phyloP scores from a whole-genome alignment of 2,888 invertebrate genomes.

The Biston stratarius region DNA sequence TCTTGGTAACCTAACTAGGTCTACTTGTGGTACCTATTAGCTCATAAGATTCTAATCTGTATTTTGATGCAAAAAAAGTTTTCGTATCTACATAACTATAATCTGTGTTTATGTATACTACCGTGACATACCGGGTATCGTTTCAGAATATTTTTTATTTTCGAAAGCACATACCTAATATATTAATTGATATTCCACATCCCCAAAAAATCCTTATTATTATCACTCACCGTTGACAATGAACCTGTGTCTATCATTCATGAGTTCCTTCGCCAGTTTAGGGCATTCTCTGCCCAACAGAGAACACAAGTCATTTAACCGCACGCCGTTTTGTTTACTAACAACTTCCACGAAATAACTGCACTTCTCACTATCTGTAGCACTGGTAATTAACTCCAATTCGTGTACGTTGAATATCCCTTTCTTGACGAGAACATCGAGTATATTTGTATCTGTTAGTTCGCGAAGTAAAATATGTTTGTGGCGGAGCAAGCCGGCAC shows the following conservation, averaged over 20 bases:
- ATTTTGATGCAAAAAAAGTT: too few relatives aligned
- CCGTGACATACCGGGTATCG: too few relatives aligned
- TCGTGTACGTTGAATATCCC: slow-evolving; percentile 88
- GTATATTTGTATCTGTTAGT: slow-evolving; percentile 87
- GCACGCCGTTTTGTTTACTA: slow-evolving; percentile 87
- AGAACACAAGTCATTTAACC: slow-evolving; percentile 87
- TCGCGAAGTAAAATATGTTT: slow-evolving; percentile 88
- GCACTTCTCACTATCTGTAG: slow-evolving; percentile 83
- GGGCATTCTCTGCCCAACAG: slow-evolving; percentile 88
- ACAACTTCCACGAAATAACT: slow-evolving; percentile 87
- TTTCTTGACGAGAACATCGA: slow-evolving; percentile 88
- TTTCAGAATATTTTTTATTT: too few relatives aligned
- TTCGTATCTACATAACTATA: too few relatives aligned
- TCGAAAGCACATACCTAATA: too few relatives aligned
- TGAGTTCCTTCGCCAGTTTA: slow-evolving; percentile 87
- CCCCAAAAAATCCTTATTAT: not conserved
- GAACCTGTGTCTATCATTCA: slow-evolving; percentile 86
- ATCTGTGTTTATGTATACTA: too few relatives aligned
- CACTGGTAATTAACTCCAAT: slow-evolving; percentile 84
- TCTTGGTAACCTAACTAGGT: too few relatives aligned
- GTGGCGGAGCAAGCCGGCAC: slow-evolving; percentile 87
- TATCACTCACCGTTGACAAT: slow-evolving; percentile 75
- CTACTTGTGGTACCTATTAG: too few relatives aligned
- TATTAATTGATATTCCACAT: not conserved
- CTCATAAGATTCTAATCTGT: too few relatives aligned